A percentile compares a stretch with the other conserved stretches of the same genome.
phyloP scores from a whole-genome alignment of 2,888 invertebrate species.

The Euproctis similis region DNA sequence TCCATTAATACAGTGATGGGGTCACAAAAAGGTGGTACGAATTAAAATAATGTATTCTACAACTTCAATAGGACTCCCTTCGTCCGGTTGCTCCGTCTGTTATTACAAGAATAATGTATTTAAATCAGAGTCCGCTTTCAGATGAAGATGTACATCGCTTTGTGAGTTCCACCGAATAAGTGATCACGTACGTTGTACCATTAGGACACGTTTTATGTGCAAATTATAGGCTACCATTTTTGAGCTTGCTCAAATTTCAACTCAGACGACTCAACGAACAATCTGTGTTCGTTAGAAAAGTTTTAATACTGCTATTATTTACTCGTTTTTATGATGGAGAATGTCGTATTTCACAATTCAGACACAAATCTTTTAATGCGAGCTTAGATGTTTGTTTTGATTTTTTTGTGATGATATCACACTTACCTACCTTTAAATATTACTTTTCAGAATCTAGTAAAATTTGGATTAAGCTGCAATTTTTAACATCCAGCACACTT shows the following conservation, averaged over 20 bases:
- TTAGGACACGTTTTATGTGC: slow-evolving; percentile 75
- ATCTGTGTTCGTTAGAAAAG: slow-evolving; percentile 66
- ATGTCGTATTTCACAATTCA: too few relatives aligned
- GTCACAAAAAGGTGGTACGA: slow-evolving; percentile 73
- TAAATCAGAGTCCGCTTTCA: slow-evolving; percentile 72
- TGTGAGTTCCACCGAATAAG: slow-evolving; percentile 65
- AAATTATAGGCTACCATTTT: slow-evolving; percentile 73
- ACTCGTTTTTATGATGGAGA: slow-evolving; percentile 15
- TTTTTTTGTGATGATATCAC: too few relatives aligned
- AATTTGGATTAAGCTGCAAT: too few relatives aligned
- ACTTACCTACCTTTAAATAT: too few relatives aligned
- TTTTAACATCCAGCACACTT: too few relatives aligned
- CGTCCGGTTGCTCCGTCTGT: slow-evolving; percentile 61
- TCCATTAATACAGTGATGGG: slow-evolving; percentile 73
- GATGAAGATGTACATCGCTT: slow-evolving; percentile 68
- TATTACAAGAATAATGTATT: slow-evolving; percentile 75
- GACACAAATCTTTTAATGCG: too few relatives aligned
- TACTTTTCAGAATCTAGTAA: too few relatives aligned
- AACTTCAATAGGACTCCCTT: slow-evolving; percentile 68
- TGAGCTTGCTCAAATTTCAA: slow-evolving; percentile 55
- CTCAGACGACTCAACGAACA: slow-evolving; percentile 39
- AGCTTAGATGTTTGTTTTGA: too few relatives aligned
- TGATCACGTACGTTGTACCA: slow-evolving; percentile 71
- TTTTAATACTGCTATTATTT: slow-evolving; percentile 38
- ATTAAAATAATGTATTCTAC: slow-evolving; percentile 76